These are phyloP conservation scores for Zaprionus obscuricornis DNA, from an alignment of 2,888 invertebrate genomes.

Conservation along the genomic window DNA sequence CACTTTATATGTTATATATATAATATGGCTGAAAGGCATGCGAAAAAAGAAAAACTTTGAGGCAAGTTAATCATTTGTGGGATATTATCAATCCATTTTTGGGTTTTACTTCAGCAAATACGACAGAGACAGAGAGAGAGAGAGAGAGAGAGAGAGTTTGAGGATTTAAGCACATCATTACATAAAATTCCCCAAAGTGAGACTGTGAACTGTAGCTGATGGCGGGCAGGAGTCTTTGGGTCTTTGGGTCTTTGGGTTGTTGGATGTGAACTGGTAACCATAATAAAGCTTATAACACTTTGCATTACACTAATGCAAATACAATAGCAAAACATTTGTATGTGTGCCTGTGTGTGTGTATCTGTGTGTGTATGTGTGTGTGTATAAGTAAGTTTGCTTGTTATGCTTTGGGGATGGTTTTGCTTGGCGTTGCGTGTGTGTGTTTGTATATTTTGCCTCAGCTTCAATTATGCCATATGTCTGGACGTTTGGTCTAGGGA, in stretches of 20 bases:
- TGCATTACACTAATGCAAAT: constrained; percentile 79
- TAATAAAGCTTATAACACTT: constrained; percentile 80
- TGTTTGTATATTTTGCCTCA: constrained; percentile 32
- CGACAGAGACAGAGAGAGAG: constrained; percentile 6
- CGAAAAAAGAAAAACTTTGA: constrained; percentile 51
- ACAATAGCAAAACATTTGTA: constrained; percentile 51
- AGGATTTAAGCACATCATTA: constrained; percentile 77
- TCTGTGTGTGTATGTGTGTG: constrained; percentile 2
- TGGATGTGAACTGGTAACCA: constrained; percentile 52
- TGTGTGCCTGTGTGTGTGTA: constrained; percentile 10
- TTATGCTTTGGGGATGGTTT: constrained; percentile 14
- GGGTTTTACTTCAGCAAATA: constrained; percentile 55
- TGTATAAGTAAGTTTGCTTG: constrained; percentile 7
- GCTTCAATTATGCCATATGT: constrained; percentile 76
- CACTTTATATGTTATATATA: too few relatives aligned
- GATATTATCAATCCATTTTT: constrained; percentile 78
- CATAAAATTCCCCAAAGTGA: constrained; percentile 70
- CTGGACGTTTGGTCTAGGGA: constrained; percentile 52
- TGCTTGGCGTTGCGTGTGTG: constrained; percentile 7
- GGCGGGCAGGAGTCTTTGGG: neutral
- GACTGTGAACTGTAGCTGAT: constrained; percentile 22
- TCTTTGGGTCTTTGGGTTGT: constrained; percentile 30
- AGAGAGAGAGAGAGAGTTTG: constrained; percentile 6
- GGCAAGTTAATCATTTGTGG: constrained; percentile 79
- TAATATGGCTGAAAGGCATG: constrained; percentile 33